Conservation (phyloP, 2,888 invertebrate genomes). For the Pasiphila rectangulata region DNA sequence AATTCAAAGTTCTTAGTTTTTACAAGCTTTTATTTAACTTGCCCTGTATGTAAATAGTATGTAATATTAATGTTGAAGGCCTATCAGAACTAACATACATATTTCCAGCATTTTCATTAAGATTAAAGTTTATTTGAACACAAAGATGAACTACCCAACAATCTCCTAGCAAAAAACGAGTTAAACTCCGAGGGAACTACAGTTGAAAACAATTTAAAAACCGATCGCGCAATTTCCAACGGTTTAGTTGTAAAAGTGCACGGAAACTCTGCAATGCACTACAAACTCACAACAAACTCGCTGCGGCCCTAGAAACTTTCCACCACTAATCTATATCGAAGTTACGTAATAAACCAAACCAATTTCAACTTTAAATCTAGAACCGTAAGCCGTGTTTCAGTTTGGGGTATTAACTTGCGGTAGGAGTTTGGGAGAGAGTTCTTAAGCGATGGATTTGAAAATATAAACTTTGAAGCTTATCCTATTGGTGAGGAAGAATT, state of each 20-base stretch:
- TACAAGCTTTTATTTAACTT: too few species aligned
- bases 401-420: slow-evolving; percentile 16
- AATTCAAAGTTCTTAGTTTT: too few species aligned
- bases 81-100: too few species aligned
- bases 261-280: slow-evolving; percentile 51
- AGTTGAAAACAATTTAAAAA: slow-evolving; percentile 43
- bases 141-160: slow-evolving; percentile 1
- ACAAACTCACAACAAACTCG: slow-evolving; percentile 55
- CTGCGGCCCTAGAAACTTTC: slow-evolving; percentile 38
- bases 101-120: too few species aligned
- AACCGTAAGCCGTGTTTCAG: slow-evolving; percentile 38
- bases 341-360: slow-evolving; percentile 48
- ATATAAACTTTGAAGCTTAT: slow-evolving; percentile 23
- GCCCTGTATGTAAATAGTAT: too few species aligned
- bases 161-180: slow-evolving; percentile 12
- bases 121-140: too few species aligned
- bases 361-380: slow-evolving; percentile 49
- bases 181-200: slow-evolving; percentile 19
- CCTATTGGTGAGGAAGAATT: slow-evolving; percentile 14
- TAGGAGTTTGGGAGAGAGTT: slow-evolving; percentile 25
- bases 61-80: too few species aligned
- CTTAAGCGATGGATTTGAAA: slow-evolving; percentile 25
- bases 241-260: slow-evolving; percentile 55
- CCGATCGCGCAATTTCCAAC: slow-evolving; percentile 53
- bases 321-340: slow-evolving; percentile 62